Percentiles rank a stretch among this genome's conserved stretches.
These are phyloP conservation scores for Hymenopus coronatus DNA, from an alignment of 2,888 invertebrate species.

Conservation along the genomic window DNA sequence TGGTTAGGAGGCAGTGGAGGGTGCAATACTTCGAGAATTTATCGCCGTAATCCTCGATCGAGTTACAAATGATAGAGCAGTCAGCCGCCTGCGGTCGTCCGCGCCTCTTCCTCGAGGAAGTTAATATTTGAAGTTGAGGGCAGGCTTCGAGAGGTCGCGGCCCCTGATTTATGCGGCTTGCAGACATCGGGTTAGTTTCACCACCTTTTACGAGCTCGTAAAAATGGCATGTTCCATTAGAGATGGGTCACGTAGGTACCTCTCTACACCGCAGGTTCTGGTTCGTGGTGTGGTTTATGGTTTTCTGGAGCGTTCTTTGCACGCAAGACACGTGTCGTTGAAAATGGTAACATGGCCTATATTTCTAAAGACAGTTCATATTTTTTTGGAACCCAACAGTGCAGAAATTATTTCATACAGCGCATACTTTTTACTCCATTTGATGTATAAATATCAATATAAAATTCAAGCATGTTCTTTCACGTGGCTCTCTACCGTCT, in stretches of 20 bases:
- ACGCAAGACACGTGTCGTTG: not conserved
- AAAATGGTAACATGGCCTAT: not conserved
- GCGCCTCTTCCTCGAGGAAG: not conserved
- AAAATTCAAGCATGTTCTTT: too few species aligned
- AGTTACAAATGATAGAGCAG: not conserved
- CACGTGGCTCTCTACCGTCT: too few species aligned
- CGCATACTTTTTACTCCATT: too few species aligned
- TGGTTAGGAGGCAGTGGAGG: not conserved
- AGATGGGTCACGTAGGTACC: not conserved
- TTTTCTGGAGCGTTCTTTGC: not conserved
- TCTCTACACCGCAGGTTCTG: not conserved
- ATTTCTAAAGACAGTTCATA: not conserved
- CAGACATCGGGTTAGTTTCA: not conserved
- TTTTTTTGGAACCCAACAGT: not conserved
- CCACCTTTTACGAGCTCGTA: conserved; percentile 9
- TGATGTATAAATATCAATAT: too few species aligned
- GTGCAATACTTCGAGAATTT: not conserved
- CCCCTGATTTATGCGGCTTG: not conserved
- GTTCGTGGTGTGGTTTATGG: not conserved
- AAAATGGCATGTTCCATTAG: not conserved
- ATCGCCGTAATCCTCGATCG: not conserved
- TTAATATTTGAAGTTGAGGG: not conserved
- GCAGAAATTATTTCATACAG: too few species aligned
- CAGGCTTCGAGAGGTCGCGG: not conserved
- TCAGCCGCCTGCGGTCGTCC: not conserved